A percentile compares a stretch with the other conserved stretches of the same genome.
Evolutionary conservation across 2,113 vertebrate species (phyloP).

Genomic region (Brachirus orientalis): DNA sequence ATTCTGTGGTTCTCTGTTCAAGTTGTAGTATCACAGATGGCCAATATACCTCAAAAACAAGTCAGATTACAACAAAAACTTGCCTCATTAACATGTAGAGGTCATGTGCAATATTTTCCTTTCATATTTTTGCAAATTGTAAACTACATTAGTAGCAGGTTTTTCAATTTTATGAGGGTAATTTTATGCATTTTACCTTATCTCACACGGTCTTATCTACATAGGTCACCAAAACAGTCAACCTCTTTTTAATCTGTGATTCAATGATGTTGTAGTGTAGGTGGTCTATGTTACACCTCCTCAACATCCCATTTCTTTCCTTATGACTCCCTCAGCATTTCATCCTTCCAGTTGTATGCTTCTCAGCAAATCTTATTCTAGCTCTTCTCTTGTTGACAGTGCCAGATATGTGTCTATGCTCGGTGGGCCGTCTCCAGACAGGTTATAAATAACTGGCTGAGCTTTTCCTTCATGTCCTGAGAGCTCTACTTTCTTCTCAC

Average conservation of each 20-base stretch:
- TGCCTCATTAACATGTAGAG: too few species aligned
- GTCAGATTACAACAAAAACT: neutral
- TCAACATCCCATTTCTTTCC: slow-evolving; percentile 31
- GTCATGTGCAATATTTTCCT: neutral
- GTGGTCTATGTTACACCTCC: slow-evolving; percentile 20
- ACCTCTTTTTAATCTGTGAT: slow-evolving; percentile 20
- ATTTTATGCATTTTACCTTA: slow-evolving; percentile 34
- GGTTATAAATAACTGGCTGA: slow-evolving; percentile 76
- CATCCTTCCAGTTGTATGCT: slow-evolving; percentile 42
- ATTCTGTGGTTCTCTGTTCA: too few species aligned
- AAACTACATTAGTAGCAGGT: slow-evolving; percentile 27
- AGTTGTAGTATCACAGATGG: too few species aligned
- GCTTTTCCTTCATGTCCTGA: slow-evolving; percentile 69
- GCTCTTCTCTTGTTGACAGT: slow-evolving; percentile 60
- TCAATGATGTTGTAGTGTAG: slow-evolving; percentile 4
- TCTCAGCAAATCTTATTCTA: slow-evolving; percentile 56
- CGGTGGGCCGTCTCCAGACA: slow-evolving; percentile 72
- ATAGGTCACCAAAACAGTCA: neutral
- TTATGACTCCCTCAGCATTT: slow-evolving; percentile 39
- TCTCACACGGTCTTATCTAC: slow-evolving; percentile 34
- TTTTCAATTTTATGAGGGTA: slow-evolving; percentile 37
- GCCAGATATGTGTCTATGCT: slow-evolving; percentile 72
- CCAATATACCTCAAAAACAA: too few species aligned
- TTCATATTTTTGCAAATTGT: slow-evolving; percentile 22
- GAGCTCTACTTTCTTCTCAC: slow-evolving; percentile 78